Base-by-base conservation (phyloP, 2,888 invertebrate genomes). In the Drosophila meridiana region DNA sequence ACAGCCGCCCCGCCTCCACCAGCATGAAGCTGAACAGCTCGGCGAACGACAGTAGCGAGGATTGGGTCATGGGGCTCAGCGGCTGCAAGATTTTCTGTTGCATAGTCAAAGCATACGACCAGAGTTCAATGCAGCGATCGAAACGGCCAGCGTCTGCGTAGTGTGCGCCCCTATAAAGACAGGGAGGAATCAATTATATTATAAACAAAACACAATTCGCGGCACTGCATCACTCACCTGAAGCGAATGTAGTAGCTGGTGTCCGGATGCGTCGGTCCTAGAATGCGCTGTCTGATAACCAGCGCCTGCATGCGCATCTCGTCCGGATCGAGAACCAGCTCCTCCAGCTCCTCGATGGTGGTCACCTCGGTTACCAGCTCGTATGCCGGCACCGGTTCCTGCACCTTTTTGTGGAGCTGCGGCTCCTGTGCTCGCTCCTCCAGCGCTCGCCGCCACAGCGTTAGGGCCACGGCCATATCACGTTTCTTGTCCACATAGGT, bases 81-180 rank as follows among this genome's bases (percentile, higher is more conserved):
- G 99, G 97, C 84, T 98, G 98, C 80, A 99, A 94, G 94, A 98
- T 97, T 76, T 96, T 95, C 92, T 98, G 98, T 93, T 99, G 99
- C 97, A 98, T 98, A 92, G 98, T 98, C 43, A 99, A 94, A 36
- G 99, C 99, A 94, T 99, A 98, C 93, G 98, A 97, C 99, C 99
- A 99, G 76, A 99, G 94, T 89, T 97, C 96, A 78, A 99, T 97
- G 94, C 99, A 99, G 82, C 97, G 95, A 84, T 96, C 95, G 94
- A 98, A 99, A 90, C 98, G 97, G 3, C 99, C 98, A 77, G 97
- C 96, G 93, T 99, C 99, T 45, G 99, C 99, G 94, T 98, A 99
- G 76, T 98, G 96, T 0, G 98, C 98, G 71, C 98, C 98, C 89
- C 98, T 95, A 50, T 14, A 76, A 76, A 69, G 48, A n/a, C 11